These are phyloP conservation scores for Xenopus laevis DNA, from an alignment of 2,113 vertebrate genomes.

Conservation along the genomic window DNA sequence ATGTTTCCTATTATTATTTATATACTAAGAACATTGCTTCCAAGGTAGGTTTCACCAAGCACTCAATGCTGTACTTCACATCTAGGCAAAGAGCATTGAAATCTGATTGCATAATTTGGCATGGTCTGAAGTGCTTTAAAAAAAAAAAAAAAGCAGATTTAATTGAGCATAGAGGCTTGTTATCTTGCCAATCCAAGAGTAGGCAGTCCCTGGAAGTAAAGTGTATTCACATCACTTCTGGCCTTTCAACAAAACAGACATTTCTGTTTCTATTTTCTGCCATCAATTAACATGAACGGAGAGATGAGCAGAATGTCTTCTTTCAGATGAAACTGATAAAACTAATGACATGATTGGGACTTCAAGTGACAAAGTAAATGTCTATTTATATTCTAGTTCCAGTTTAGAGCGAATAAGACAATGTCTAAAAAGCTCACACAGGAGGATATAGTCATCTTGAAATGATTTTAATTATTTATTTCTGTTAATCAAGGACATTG, in stretches of 20 bases:
- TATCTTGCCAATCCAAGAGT: slow-evolving; percentile 57
- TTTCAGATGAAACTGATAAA: slow-evolving; percentile 21
- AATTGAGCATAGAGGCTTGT: slow-evolving; percentile 63
- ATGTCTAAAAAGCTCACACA: no score
- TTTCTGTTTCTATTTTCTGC: slow-evolving; percentile 24
- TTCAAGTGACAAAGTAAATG: not conserved
- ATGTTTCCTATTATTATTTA: slow-evolving; percentile 32
- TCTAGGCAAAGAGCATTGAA: slow-evolving; percentile 52
- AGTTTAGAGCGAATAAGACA: no score
- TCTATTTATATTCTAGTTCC: no score
- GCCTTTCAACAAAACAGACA: not conserved
- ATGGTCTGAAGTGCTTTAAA: slow-evolving; percentile 55
- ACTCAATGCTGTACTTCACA: slow-evolving; percentile 50
- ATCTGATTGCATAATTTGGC: slow-evolving; percentile 60
- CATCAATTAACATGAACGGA: slow-evolving; percentile 16
- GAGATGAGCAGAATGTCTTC: slow-evolving; percentile 23
- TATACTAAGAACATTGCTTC: slow-evolving; percentile 37
- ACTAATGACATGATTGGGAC: slow-evolving; percentile 13
- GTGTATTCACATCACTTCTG: slow-evolving; percentile 37
- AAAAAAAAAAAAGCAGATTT: slow-evolving; percentile 55
- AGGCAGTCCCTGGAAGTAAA: slow-evolving; percentile 48
- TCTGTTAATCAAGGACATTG: no score
- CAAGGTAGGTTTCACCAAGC: slow-evolving; percentile 36
- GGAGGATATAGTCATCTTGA: no score
- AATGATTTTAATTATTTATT: no score